phyloP scores from a whole-genome alignment of 2,113 vertebrate genomes.

The Setophaga coronata region DNA sequence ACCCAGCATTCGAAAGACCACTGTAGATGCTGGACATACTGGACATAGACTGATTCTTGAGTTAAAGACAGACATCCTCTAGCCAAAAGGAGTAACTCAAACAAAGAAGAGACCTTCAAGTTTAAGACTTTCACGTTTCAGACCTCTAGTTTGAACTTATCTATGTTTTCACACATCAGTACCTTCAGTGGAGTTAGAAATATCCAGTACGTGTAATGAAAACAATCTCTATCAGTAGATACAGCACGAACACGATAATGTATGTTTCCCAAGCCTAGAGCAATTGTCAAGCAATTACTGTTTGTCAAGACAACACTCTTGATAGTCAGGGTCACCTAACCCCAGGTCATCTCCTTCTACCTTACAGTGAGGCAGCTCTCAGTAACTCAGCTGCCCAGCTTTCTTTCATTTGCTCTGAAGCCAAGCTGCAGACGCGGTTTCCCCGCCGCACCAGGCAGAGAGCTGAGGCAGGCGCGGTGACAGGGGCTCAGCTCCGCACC shows the following conservation, averaged over 20 bases:
- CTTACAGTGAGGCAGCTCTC: neutral
- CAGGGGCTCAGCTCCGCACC: neutral
- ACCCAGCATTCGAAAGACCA: neutral
- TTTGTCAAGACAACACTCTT: slow-evolving; percentile 13
- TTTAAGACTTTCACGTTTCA: neutral
- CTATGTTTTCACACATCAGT: slow-evolving; percentile 30
- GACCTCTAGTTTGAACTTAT: neutral
- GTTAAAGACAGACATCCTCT: neutral
- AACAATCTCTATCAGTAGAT: slow-evolving; percentile 46
- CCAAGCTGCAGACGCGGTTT: neutral
- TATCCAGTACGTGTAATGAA: neutral
- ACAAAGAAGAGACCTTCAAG: neutral
- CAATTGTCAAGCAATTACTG: slow-evolving; percentile 38
- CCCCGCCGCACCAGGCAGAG: rapidly evolving
- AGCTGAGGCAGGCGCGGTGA: neutral
- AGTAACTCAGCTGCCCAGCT: neutral
- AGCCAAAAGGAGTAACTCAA: neutral
- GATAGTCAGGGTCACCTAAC: neutral
- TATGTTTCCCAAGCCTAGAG: slow-evolving; percentile 27
- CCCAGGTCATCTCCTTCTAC: neutral
- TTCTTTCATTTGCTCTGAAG: neutral
- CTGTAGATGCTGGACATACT: slow-evolving; percentile 1
- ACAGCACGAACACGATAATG: neutral
- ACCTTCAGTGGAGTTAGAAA: neutral
- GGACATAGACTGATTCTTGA: neutral